These are phyloP conservation scores for Pseudomyrmex gracilis DNA, from an alignment of 1,140 invertebrate genomes.

Conservation along the genomic window DNA sequence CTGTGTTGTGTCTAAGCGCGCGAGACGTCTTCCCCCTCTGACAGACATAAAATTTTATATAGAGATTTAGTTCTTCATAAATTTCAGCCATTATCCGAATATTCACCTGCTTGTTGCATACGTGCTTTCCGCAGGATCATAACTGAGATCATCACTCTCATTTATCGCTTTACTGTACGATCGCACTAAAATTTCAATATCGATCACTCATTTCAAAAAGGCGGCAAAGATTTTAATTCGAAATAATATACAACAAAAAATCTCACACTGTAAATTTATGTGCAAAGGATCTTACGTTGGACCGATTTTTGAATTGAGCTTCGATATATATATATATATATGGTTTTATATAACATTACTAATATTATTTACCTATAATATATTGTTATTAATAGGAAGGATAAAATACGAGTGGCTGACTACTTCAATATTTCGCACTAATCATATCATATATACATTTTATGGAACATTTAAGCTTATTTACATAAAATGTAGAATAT, in stretches of 20 bases:
- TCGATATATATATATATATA: conserved; percentile 15
- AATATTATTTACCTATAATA: conserved; percentile 38
- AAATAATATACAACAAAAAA: not conserved
- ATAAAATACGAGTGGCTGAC: not conserved
- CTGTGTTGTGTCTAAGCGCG: conserved; percentile 2
- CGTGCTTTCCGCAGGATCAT: conserved; percentile 36
- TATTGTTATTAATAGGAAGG: conserved; percentile 25
- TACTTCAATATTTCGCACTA: conserved; percentile 7
- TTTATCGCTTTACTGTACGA: not conserved
- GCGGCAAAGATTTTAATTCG: not conserved
- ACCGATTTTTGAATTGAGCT: conserved; percentile 35
- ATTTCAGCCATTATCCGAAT: not conserved
- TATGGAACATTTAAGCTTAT: conserved; percentile 28
- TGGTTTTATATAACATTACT: conserved; percentile 21
- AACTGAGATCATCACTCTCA: not conserved
- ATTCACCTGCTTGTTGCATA: not conserved
- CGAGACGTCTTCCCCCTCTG: not conserved
- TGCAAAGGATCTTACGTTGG: not conserved
- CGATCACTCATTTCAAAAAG: conserved; percentile 32
- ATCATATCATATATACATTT: conserved; percentile 2
- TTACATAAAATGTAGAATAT: conserved; percentile 30
- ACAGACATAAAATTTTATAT: not conserved
- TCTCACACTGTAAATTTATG: not conserved
- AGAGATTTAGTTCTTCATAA: not conserved
- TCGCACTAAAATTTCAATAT: conserved; percentile 22